Evolutionary conservation across 2,113 vertebrate species (phyloP).

Genomic region (Vimba vimba): DNA sequence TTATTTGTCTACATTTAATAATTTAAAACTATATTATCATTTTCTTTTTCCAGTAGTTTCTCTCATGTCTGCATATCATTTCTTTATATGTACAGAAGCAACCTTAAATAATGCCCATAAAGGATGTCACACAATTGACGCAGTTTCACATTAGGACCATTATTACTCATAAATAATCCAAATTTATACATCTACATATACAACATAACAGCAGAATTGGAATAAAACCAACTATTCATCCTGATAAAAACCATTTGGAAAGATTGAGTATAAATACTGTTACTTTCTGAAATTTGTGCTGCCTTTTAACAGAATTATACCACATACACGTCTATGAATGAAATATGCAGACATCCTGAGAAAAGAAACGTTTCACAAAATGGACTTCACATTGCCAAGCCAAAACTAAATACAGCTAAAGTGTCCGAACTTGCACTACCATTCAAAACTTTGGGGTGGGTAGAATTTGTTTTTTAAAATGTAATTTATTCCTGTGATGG

Average conservation of each 20-base stretch:
- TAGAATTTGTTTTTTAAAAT: neutral
- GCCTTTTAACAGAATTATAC: slow-evolving; percentile 53
- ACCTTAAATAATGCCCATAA: slow-evolving; percentile 47
- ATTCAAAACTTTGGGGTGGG: slow-evolving; percentile 12
- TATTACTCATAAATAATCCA: slow-evolving; percentile 12
- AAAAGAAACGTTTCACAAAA: slow-evolving; percentile 59
- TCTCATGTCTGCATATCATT: slow-evolving; percentile 16
- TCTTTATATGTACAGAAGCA: slow-evolving; percentile 48
- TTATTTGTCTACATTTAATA: slow-evolving; percentile 27
- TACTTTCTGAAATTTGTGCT: slow-evolving; percentile 47
- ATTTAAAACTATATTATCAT: slow-evolving; percentile 18
- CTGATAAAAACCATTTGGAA: slow-evolving; percentile 15
- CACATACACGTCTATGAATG: slow-evolving; percentile 44
- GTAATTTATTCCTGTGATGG: too few species aligned
- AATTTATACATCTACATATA: slow-evolving; percentile 25
- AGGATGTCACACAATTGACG: slow-evolving; percentile 30
- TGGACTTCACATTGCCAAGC: slow-evolving; percentile 25
- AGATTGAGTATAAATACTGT: slow-evolving; percentile 44
- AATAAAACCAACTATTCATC: neutral
- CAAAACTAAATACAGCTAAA: slow-evolving; percentile 31
- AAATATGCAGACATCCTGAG: slow-evolving; percentile 65
- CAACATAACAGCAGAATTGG: slow-evolving; percentile 33
- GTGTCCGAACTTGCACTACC: neutral
- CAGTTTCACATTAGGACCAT: neutral
- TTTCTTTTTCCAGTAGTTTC: slow-evolving; percentile 12